These are phyloP conservation scores for Gopherus evgoodei DNA, from an alignment of 2,113 vertebrate species.

Conservation along the genomic window DNA sequence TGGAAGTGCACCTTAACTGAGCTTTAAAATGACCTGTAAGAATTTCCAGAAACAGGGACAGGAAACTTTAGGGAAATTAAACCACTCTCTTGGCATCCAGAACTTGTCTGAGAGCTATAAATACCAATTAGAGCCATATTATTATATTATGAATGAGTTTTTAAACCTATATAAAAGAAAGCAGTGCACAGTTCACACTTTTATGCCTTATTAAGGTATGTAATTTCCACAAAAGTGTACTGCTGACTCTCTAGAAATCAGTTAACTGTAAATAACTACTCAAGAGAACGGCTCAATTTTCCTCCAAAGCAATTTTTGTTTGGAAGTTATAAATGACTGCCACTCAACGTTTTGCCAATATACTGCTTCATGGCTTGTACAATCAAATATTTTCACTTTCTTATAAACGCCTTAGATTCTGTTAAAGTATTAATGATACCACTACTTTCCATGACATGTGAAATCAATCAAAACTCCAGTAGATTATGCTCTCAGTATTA, in stretches of 20 bases:
- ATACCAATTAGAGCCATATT: not conserved
- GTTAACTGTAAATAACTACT: not conserved
- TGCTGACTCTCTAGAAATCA: not conserved
- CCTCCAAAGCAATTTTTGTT: not conserved
- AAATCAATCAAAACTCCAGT: not conserved
- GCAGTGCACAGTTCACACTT: not conserved
- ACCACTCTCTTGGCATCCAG: not conserved
- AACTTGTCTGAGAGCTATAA: not conserved
- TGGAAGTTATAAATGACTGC: not conserved
- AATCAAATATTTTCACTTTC: not conserved
- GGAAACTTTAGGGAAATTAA: not conserved
- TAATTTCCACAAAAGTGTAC: not conserved
- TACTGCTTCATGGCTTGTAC: not conserved
- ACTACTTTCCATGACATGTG: not conserved
- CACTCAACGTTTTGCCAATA: not conserved
- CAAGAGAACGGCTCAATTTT: not conserved
- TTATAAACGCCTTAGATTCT: not conserved
- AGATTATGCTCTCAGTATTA: conserved; percentile 18
- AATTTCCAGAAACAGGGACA: not conserved
- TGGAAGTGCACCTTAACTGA: accelerated
- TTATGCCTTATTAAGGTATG: not conserved
- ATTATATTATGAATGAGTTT: not conserved
- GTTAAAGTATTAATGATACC: not conserved
- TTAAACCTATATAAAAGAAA: not conserved
- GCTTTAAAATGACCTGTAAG: not conserved